Base-by-base conservation (phyloP, 2,888 invertebrate genomes). In the Erebia ligea region DNA sequence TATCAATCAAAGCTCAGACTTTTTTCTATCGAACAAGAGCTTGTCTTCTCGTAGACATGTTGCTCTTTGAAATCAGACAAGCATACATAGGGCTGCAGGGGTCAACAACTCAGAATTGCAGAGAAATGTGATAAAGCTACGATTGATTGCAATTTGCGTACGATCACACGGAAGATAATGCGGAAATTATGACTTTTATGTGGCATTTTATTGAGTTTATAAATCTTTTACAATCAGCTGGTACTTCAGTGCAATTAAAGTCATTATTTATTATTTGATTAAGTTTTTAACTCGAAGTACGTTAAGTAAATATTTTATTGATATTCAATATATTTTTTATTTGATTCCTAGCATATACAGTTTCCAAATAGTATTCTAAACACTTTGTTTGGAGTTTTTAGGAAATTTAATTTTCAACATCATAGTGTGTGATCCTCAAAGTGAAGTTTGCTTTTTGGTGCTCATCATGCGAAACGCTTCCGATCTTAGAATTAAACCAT, bases 1-100 rank as follows among this genome's bases (percentile, higher is more conserved):
- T 45, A 11, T 45, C 3, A 34, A 6, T 11, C 11, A 45, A 45
- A 11, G 4, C 45, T 45, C 11, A 42, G 11, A 11, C 3, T 4
- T 45, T 11, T 11, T 11, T 45, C 11, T 45, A 45, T 45, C 45
- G 3, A 11, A 45, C 45, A 45, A 45, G 13, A 45, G 45, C 52
- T 17, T 17, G n/a, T 52, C 52, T 52, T 17, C 56, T 56, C 56
- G 2, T 56, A 56, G 1, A 2, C 19, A 10, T 11, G 56, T 19
- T 19, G n/a, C 1, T 58, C 34, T 17, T 19, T 17, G 61, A 45
- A 61, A 19, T 11, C 45, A 61, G 42, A n/a, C 40, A 21, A 48
- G 81, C 84, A 82, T 83, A 80, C 34, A 48, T 83, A 80, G 86
- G 86, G 85, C 85, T 82, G 82, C n/a, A n/a, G n/a, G 57, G 73